A percentile compares a stretch with the other conserved stretches of the same genome.
Evolutionary conservation across 2,797 vertebrate genomes (phyloP).

Genomic region (Jordanella pulchra): DNA sequence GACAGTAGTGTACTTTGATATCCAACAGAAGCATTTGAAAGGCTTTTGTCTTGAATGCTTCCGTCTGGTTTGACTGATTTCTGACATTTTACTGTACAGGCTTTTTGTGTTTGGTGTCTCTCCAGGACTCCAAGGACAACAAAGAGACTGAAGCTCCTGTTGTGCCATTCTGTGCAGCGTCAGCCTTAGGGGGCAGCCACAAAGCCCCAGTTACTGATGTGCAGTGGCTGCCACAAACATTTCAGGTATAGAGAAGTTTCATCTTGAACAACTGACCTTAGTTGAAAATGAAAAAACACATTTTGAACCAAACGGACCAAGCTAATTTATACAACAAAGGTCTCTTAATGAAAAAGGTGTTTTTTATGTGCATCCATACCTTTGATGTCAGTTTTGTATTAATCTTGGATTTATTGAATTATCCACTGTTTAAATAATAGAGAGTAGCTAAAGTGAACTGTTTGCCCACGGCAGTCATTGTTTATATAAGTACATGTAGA

Average conservation of each 20-base stretch:
- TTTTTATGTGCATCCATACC: background rate
- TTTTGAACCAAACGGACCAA: background rate
- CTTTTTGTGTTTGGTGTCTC: slow-evolving; percentile 51
- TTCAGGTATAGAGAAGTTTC: slow-evolving; percentile 78
- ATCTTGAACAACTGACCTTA: background rate
- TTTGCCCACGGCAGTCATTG: background rate
- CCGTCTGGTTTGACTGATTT: slow-evolving; percentile 19
- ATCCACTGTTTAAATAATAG: background rate
- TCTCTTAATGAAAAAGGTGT: background rate
- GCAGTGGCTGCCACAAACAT: slow-evolving; percentile 87
- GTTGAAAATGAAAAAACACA: background rate
- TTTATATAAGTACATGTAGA: background rate
- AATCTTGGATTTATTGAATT: background rate
- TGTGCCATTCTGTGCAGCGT: slow-evolving; percentile 82
- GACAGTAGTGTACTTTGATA: background rate
- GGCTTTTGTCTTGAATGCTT: background rate
- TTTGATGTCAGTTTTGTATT: no score
- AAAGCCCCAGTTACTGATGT: slow-evolving; percentile 85
- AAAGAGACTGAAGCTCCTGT: slow-evolving; percentile 62
- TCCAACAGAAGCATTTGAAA: background rate
- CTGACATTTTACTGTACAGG: slow-evolving; percentile 35
- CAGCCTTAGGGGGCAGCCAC: slow-evolving; percentile 82
- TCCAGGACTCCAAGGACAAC: slow-evolving; percentile 71
- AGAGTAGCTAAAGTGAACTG: background rate
- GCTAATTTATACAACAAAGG: background rate